phyloP scores from a whole-genome alignment of 2,113 vertebrate genomes.

The Tetrax tetrax region DNA sequence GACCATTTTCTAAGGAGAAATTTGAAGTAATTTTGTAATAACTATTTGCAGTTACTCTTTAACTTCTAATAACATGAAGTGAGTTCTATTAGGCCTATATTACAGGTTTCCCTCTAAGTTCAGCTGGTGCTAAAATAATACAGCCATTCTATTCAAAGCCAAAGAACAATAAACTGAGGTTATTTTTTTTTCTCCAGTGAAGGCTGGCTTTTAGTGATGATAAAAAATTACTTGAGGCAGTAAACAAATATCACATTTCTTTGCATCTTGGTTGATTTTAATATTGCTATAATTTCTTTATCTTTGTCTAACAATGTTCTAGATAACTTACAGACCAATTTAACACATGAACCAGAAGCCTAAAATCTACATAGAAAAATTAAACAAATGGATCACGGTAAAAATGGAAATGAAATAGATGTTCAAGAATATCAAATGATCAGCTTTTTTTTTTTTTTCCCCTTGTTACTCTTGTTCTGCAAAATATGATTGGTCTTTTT shows the following conservation, averaged over 20 bases:
- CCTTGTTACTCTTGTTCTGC: neutral
- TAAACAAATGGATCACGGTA: neutral
- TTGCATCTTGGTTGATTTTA: neutral
- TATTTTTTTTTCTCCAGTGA: neutral
- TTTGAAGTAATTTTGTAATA: neutral
- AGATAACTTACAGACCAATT: neutral
- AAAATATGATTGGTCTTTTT: neutral
- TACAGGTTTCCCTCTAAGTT: neutral
- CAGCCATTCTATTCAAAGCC: neutral
- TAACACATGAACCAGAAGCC: neutral
- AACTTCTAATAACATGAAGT: neutral
- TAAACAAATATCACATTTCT: neutral
- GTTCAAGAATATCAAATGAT: neutral
- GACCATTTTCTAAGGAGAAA: neutral
- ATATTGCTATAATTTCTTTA: neutral
- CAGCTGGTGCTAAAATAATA: neutral
- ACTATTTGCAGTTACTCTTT: neutral
- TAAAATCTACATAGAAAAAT: neutral
- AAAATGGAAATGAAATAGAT: neutral
- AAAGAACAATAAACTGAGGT: neutral
- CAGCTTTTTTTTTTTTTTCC: neutral
- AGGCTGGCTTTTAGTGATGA: neutral
- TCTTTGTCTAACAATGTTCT: neutral
- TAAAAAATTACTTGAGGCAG: neutral
- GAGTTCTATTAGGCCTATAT: neutral